Evolutionary conservation across 2,113 vertebrate species (phyloP), one percentile per base, ranked within the genome.

Genomic region (Crypturellus undulatus): DNA sequence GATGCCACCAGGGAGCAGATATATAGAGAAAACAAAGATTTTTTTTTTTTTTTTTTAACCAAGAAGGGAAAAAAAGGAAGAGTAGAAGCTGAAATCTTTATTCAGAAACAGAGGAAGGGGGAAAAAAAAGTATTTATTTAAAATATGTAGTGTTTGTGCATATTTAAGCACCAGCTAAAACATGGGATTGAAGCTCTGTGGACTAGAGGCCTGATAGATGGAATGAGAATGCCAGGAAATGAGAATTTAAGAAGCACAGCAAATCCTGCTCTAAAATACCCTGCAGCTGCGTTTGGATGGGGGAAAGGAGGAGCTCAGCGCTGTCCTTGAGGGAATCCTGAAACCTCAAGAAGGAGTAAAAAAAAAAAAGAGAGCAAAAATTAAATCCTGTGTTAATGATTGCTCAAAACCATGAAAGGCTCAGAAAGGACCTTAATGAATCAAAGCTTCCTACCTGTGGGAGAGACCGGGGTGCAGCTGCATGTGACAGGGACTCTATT

Each of bases 401-500:
- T 45, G 32, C 25, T 62, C 38, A 34, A 54, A 72, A 32, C 14
- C n/a, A n/a, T 17, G 20, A 26, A 10, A 8, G 17, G n/a, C 36
- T 56, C 32, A 32, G 47, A 40, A 42, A 34, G 30, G 49, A 45
- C 24, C 3, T 51, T 1, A 15, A 8, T 42, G 58, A 1, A 1
- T 30, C 10, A 9, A 43, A 6, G 69, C 54, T 83, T 72, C 45
- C 36, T 65, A 72, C 24, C 8, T 5, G 7, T 1, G 2, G 51
- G 28, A 40, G 19, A 47, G n/a, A 52, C 40, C 25, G 71, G 32
- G 56, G 17, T 1, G 0, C 3, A 4, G 42, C 1, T 20, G 10
- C 1, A 3, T 16, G 73, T 14, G 52, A 15, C 12, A 6, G 32
- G 40, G 70, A 34, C 84, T 58, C 67, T 26, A 20, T 58, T 82